These are phyloP conservation scores for Catharus minimus DNA, from an alignment of 2,113 vertebrate species.

Conservation along the genomic window DNA sequence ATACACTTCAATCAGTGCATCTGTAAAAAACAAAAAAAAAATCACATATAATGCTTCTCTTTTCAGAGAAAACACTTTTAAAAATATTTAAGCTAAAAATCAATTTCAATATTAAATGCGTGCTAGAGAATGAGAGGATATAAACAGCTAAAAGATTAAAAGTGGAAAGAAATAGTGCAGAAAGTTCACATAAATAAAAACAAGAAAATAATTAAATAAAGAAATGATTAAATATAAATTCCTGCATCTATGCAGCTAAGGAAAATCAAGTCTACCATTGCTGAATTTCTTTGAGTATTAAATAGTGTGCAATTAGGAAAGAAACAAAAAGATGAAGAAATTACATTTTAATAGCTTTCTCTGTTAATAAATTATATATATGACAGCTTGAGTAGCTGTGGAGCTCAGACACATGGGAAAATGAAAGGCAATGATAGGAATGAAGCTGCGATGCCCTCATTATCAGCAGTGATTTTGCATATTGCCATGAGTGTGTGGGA, in stretches of 20 bases:
- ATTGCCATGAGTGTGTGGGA: neutral
- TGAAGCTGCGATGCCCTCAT: neutral
- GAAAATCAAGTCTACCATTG: neutral
- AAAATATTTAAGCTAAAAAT: neutral
- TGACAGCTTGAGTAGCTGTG: neutral
- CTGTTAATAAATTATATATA: constrained; percentile 32
- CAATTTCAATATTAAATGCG: neutral
- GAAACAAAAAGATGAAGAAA: constrained; percentile 36
- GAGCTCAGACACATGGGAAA: neutral
- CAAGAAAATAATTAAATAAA: neutral
- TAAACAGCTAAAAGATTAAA: neutral
- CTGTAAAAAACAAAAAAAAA: neutral
- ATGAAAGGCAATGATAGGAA: neutral
- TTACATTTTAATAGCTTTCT: constrained; percentile 32
- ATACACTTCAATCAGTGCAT: neutral
- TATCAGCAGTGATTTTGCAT: neutral
- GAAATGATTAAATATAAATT: neutral
- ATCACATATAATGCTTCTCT: neutral
- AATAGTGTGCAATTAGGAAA: neutral
- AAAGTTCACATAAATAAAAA: neutral
- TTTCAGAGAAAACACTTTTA: neutral
- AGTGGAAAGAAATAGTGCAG: neutral
- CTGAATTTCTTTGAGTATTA: constrained; percentile 2
- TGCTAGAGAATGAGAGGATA: neutral
- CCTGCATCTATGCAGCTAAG: neutral